Base-by-base conservation (phyloP, 2,797 vertebrate genomes). In the Falco columbarius region DNA sequence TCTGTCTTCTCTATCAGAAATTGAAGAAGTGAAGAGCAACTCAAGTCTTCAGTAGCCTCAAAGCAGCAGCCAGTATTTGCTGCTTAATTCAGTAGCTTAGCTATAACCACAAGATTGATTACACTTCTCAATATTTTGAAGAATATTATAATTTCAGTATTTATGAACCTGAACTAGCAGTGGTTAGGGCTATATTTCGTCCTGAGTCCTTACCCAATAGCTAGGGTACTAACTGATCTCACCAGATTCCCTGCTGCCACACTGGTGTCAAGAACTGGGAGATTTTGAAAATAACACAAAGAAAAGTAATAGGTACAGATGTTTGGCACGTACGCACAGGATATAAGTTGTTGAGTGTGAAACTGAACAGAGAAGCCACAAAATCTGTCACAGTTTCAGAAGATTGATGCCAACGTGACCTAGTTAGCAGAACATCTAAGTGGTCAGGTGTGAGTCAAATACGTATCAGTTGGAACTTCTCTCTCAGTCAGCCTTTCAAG, bases 311-410 rank as follows among this genome's bases (percentile, higher is more conserved):
- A 96, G 56, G 38, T 14, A 3, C 86, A 87, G 92, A 91, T 85
- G 67, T 93, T 92, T 95, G 83, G 93, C 91, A n/a, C 27, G 17
- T 47, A 52, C 9, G 47, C 4, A n/a, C 34, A 89, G 93, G 54
- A 94, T 87, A 24, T 68, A 85, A 94, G 68, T 40, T 95, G 90
- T 58, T 86, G 90, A 97, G 88, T 93, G 95, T 54, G 83, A 93
- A 81, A 91, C 73, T 70, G 68, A 89, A 62, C 54, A 89, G 61
- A 87, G 81, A 94, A 95, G 90, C 90, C 90, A 93, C 93, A 96
- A 80, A 74, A 86, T 65, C 49, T 89, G 81, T 93, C 90, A 95
- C 38, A 81, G 70, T 85, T 96, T 93, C 90, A 93, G 66, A 90
- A 94, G 13, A 73, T 1, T 66, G 54, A 71, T 90, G 68, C 52